Evolutionary conservation across 2,797 vertebrate species (phyloP), one percentile per base, ranked within the genome.

Genomic region (Carapus acus): DNA sequence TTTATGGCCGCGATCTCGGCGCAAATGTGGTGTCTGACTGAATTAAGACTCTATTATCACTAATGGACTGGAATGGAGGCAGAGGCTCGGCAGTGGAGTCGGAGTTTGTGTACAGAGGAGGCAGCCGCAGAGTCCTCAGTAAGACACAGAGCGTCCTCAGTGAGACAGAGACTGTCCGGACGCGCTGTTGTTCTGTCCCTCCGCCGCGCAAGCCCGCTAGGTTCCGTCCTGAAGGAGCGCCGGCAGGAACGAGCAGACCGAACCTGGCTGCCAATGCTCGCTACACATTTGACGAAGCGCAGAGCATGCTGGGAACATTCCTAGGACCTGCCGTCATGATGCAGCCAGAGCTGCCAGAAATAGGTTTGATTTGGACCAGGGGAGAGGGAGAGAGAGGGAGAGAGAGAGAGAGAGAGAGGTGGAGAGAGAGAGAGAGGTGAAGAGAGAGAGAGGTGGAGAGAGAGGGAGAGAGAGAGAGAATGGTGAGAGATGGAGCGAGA

Each of bases 251-350:
- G 23, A 47, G 34, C 29, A 44, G 54, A 50, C 52, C 58, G 54
- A 45, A 22, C 14, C 53, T 17, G 40, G 51, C 52, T 27, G 24
- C 24, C 9, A 33, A 33, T 40, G 33, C n/a, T 15, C 22, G 21
- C 17, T 49, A 51, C 18, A 13, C 51, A 36, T 34, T 27, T 2
- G 42, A 18, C 20, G 18, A 22, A 43, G 42, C 60, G 46, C 41
- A 8, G 57, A 43, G 50, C 60, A 44, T 54, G 63, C 57, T 49
- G 71, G 48, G 52, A 56, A 57, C 69, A 74, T 80, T 76, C 73
- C 71, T 73, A 47, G 62, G 67, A 65, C 43, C 39, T 77, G 56
- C 67, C 72, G 67, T 81, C 78, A 78, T 71, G 54, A 52, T 1
- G 41, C 9, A 67, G 53, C 27, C 49, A 2, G 20, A 11, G 14